These are phyloP conservation scores for Hystrix cristata DNA, from an alignment of 2,113 vertebrate species.

Conservation along the genomic window DNA sequence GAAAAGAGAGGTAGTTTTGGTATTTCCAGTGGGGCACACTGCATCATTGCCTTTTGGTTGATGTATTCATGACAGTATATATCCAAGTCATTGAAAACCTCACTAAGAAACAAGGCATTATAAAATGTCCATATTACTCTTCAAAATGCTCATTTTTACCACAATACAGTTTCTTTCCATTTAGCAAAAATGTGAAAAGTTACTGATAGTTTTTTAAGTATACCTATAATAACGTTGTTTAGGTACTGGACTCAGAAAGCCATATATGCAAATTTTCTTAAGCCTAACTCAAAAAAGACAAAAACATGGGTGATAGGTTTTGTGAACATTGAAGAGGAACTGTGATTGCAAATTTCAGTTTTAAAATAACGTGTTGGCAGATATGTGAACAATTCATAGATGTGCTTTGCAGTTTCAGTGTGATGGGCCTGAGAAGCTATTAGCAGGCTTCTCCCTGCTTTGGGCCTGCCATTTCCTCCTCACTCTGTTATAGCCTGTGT, in stretches of 20 bases:
- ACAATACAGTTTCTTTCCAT: background rate
- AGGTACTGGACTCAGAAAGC: background rate
- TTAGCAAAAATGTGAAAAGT: conserved; percentile 31
- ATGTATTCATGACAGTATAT: background rate
- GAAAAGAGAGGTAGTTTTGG: conserved; percentile 15
- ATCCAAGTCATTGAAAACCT: conserved; percentile 52
- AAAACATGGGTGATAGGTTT: background rate
- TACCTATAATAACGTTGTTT: background rate
- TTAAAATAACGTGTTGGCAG: conserved; percentile 11
- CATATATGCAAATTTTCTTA: conserved; percentile 31
- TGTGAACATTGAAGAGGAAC: background rate
- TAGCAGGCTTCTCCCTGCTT: background rate
- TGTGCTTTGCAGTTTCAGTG: background rate
- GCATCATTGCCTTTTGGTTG: conserved; percentile 23
- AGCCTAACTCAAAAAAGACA: background rate
- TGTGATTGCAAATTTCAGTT: background rate
- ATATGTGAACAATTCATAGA: background rate
- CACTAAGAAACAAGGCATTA: background rate
- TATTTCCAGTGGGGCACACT: conserved; percentile 16
- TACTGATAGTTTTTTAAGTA: conserved; percentile 19
- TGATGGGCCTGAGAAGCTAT: background rate
- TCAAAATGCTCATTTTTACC: conserved; percentile 33
- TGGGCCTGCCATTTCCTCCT: background rate
- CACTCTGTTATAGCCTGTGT: background rate
- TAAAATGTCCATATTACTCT: background rate